These are phyloP conservation scores for Nebria salina DNA, from an alignment of 2,888 invertebrate genomes.

Conservation along the genomic window DNA sequence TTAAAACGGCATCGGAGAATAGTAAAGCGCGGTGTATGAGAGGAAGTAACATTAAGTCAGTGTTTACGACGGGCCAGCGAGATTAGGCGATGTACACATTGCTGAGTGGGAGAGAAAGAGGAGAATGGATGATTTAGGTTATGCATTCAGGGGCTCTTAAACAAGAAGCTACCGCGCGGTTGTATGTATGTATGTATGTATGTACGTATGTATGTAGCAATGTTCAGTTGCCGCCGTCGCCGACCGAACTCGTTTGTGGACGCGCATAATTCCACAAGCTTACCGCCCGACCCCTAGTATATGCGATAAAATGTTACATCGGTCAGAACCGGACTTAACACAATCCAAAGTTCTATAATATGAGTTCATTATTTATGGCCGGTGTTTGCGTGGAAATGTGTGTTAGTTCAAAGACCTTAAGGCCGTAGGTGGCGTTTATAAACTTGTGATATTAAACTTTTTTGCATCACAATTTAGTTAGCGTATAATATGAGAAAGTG, in stretches of 20 bases:
- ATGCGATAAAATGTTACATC: constrained; percentile 15
- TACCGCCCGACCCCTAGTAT: constrained; percentile 4
- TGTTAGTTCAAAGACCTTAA: constrained; percentile 8
- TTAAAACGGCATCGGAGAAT: neutral
- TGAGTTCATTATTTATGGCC: constrained; percentile 20
- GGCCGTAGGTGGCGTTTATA: neutral
- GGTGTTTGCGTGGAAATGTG: constrained; percentile 13
- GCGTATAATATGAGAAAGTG: too few species aligned
- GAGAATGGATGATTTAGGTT: constrained; percentile 11
- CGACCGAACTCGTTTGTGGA: constrained; percentile 6
- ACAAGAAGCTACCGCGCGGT: constrained; percentile 13
- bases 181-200: neutral
- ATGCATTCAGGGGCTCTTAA: constrained; percentile 14
- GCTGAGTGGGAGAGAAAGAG: neutral
- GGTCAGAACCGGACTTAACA: constrained; percentile 21
- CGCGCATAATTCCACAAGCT: constrained; percentile 25
- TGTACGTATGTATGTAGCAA: too few species aligned
- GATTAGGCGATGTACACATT: neutral
- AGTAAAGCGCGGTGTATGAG: neutral
- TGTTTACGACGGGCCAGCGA: constrained; percentile 9
- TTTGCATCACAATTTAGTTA: too few species aligned
- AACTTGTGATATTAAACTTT: too few species aligned
- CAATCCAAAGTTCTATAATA: neutral
- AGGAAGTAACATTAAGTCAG: constrained; percentile 7
- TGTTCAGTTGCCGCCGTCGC: neutral